A percentile compares a stretch with the other conserved stretches of the same genome.
Evolutionary conservation across 2,888 invertebrate species (phyloP).

Genomic region (Parochlus steinenii): DNA sequence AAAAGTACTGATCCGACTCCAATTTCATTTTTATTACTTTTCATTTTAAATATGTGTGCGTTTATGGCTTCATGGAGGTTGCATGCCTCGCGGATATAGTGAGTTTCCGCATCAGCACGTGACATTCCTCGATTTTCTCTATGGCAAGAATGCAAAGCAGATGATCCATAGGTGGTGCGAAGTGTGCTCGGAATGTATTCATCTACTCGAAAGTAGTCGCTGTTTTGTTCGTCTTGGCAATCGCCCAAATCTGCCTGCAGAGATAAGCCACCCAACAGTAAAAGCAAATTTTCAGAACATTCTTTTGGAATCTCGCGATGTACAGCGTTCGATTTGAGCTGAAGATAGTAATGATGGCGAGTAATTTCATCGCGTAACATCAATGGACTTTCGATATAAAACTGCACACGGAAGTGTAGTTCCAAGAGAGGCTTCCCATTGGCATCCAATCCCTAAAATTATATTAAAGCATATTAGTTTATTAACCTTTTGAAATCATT

Average conservation of each 20-base stretch:
- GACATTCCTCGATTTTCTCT: constrained; percentile 64
- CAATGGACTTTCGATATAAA: constrained; percentile 83
- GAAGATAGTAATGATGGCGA: constrained; percentile 85
- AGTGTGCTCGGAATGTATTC: constrained; percentile 66
- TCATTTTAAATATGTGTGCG: constrained; percentile 73
- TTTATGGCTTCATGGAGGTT: constrained; percentile 70
- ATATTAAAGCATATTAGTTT: background rate
- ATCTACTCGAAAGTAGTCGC: constrained; percentile 59
- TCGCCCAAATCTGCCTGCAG: constrained; percentile 88
- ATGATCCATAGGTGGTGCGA: constrained; percentile 35
- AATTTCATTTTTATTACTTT: constrained; percentile 55
- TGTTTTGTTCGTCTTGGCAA: constrained; percentile 35
- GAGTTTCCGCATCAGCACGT: constrained; percentile 63
- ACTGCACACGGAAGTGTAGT: constrained; percentile 81
- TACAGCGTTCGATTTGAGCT: constrained; percentile 76
- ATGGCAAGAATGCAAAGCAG: constrained; percentile 54
- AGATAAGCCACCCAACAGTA: constrained; percentile 74
- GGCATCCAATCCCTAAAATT: constrained; percentile 63
- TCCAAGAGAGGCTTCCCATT: constrained; percentile 79
- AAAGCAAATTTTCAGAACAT: constrained; percentile 42
- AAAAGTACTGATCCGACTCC: constrained; percentile 70
- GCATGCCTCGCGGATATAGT: constrained; percentile 82
- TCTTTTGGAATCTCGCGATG: constrained; percentile 42
- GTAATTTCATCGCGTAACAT: constrained; percentile 82
- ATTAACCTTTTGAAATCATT: background rate